Evolutionary conservation across 2,113 vertebrate species (phyloP).

Genomic region (Rattus rattus): DNA sequence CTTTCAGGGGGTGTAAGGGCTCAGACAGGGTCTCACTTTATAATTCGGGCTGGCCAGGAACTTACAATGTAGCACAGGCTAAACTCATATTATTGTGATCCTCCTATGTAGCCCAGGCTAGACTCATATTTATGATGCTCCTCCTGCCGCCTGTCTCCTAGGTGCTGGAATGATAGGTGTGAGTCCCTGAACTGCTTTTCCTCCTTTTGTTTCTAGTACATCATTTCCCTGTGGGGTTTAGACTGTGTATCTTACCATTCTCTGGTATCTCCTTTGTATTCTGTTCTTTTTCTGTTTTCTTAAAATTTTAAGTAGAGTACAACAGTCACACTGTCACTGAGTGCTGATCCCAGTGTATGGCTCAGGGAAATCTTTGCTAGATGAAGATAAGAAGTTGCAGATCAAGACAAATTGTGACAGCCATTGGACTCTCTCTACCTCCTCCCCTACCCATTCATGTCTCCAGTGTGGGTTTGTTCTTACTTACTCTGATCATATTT

Average conservation of each 20-base stretch:
- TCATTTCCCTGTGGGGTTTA: neutral
- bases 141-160: neutral
- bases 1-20: neutral
- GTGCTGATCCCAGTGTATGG: neutral
- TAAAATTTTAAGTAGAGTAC: neutral
- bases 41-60: neutral
- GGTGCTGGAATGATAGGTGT: neutral
- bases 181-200: neutral
- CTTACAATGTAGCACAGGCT: neutral
- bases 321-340: neutral
- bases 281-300: neutral
- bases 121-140: neutral
- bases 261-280: neutral
- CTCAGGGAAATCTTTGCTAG: neutral
- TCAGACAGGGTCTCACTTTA: neutral
- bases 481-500: neutral
- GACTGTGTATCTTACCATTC: neutral
- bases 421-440: rapidly evolving
- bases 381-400: neutral
- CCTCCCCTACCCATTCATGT: neutral
- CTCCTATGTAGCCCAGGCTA: neutral
- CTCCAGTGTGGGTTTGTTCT: too few species aligned
- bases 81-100: neutral
- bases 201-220: neutral
- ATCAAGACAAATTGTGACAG: neutral